Evolutionary conservation across 2,888 invertebrate species (phyloP), one percentile per base, ranked within the genome.

Genomic region (Zeuzera pyrina): DNA sequence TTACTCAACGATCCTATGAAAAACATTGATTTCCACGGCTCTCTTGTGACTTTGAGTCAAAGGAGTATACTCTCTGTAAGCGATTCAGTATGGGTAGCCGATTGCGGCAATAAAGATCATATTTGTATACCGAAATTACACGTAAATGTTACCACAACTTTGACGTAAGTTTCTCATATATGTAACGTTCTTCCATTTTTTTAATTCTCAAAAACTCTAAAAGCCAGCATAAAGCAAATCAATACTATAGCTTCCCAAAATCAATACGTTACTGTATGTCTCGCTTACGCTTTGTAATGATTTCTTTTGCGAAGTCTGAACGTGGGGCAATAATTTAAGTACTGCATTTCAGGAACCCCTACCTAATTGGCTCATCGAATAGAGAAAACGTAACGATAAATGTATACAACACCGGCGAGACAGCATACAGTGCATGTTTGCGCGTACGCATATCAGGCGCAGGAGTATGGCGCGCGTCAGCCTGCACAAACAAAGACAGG

Each of bases 371-470:
- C 0, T 64, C 71, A 0, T 46, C 52, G 2, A 29, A 41, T 0
- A 35, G 7, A 0, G 59, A 65, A 16, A 30, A 6, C 0, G 30
- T 66, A 1, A 13, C 11, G 0, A 25, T 71, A 1, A 8, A 3
- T 0, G 36, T 74, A 0, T 2, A 0, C 0, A 78, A 74, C 35
- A 22, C 27, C 0, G 69, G 69, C 2, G 43, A 72, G 13, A 50
- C 57, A 0, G 71, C 77, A 1, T 71, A 76, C 42, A 49, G 44
- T 1, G 37, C 64, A 0, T 70, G 72, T 37, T 37, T 62, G 11
- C 39, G 34, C 1, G 16, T 69, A 3, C 21, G 11, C 1, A 29
- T 65, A 0, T 2, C 3, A 0, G 57, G 55, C 2, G 53, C 47
- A 0, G 28, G 29, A 0, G 34, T 62, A 10, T 15, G 40, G 4